These are phyloP conservation scores for Oryzias sinensis DNA, from an alignment of 2,797 vertebrate genomes.

Conservation along the genomic window DNA sequence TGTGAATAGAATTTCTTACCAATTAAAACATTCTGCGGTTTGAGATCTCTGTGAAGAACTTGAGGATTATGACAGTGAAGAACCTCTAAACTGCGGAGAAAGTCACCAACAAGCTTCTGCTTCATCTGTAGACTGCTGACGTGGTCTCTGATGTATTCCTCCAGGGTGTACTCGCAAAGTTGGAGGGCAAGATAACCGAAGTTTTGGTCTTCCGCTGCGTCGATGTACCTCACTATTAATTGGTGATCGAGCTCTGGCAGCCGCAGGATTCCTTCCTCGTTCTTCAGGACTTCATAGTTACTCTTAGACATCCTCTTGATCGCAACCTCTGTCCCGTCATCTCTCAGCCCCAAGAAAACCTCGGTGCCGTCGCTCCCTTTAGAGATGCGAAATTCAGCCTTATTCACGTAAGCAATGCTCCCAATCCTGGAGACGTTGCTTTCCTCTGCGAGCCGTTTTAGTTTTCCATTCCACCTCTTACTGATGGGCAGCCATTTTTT, in stretches of 20 bases:
- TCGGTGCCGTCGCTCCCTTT: constrained; percentile 67
- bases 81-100: constrained; percentile 54
- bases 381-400: constrained; percentile 56
- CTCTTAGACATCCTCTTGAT: constrained; percentile 62
- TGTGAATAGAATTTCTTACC: constrained; percentile 41
- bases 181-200: constrained; percentile 74
- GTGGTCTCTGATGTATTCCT: constrained; percentile 47
- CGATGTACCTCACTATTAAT: constrained; percentile 66
- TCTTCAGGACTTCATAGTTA: constrained; percentile 58
- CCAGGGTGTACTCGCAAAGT: constrained; percentile 70
- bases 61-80: constrained; percentile 51
- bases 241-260: constrained; percentile 51
- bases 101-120: constrained; percentile 30
- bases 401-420: constrained; percentile 44
- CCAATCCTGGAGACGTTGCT: constrained; percentile 23
- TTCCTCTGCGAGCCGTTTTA: constrained; percentile 45
- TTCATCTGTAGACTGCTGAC: not conserved
- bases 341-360: constrained; percentile 66
- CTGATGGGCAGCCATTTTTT: constrained; percentile 40
- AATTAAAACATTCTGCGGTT: constrained; percentile 74
- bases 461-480: constrained; percentile 42
- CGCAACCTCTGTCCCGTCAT: constrained; percentile 72
- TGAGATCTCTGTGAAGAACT: constrained; percentile 70
- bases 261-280: constrained; percentile 55
- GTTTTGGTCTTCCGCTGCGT: constrained; percentile 55